phyloP scores from a whole-genome alignment of 1,140 invertebrate genomes.

The Coenobita brevimanus region DNA sequence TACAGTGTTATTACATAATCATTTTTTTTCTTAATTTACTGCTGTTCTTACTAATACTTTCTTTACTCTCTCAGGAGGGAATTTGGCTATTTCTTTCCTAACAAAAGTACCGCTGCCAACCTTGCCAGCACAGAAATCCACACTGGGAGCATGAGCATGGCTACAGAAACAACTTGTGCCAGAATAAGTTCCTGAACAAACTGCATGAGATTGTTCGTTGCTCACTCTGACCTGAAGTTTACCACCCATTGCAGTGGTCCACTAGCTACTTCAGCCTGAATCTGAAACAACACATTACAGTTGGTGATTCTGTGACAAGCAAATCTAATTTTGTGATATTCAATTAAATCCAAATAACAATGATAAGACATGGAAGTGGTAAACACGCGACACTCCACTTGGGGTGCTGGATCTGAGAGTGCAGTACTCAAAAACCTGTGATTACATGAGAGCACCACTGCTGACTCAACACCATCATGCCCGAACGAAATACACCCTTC shows the following conservation, averaged over 20 bases:
- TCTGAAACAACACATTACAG: constrained; percentile 64
- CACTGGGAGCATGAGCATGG: constrained; percentile 31
- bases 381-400: constrained; percentile 48
- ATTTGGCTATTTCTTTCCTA: too few species aligned
- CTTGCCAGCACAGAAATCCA: constrained; percentile 26
- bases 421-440: constrained; percentile 8
- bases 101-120: too few species aligned
- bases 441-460: too few species aligned
- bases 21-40: too few species aligned
- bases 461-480: too few species aligned
- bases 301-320: constrained; percentile 62
- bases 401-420: constrained; percentile 24
- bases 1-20: too few species aligned
- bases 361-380: constrained; percentile 50
- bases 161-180: constrained; percentile 54
- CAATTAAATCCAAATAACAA: constrained; percentile 40
- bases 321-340: constrained; percentile 54
- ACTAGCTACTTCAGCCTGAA: constrained; percentile 67
- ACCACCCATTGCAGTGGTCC: constrained; percentile 62
- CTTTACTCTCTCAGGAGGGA: background rate
- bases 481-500: too few species aligned
- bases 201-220: constrained; percentile 57
- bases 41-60: too few species aligned
- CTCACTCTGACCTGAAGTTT: constrained; percentile 65
- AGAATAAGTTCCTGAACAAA: constrained; percentile 66